Evolutionary conservation across 64 coral and sea anemone species (phyloP), one percentile per base, ranked within the genome.

Genomic region (Astreopora myriophthalma): DNA sequence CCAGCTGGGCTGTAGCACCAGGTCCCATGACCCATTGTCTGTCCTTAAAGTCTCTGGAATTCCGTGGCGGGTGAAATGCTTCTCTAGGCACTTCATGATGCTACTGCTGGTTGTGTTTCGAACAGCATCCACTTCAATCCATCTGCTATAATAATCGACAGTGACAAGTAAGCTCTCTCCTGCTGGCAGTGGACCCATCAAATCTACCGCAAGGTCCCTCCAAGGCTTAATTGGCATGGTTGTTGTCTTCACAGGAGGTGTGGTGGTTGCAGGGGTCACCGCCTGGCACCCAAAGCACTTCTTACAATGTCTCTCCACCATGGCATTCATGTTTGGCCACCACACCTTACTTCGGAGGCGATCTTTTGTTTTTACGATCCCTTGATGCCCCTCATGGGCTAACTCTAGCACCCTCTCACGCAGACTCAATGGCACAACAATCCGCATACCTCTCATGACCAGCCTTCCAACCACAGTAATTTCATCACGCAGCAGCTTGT

Each of bases 51-150:
- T 70, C 84, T 42, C 36, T n/a, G n/a, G n/a, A n/a, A n/a, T n/a
- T n/a, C n/a, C n/a, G n/a, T n/a, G n/a, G n/a, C n/a, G n/a, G n/a
- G n/a, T n/a, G n/a, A n/a, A n/a, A n/a, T n/a, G n/a, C n/a, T n/a
- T n/a, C n/a, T n/a, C n/a, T n/a, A n/a, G n/a, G n/a, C n/a, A n/a
- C n/a, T n/a, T n/a, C n/a, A n/a, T n/a, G n/a, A n/a, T n/a, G n/a
- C n/a, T n/a, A n/a, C n/a, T n/a, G n/a, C n/a, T n/a, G n/a, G 36
- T 48, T 39, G 37, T 71, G 14, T 64, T 69, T 71, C 48, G 22
- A 20, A 87, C 62, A 69, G 72, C 37, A 30, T 87, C 84, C 30
- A 87, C 84, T 66, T 87, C 39, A n/a, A 48, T 42, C 84, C 84
- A 87, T 40, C 84, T 1, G 48, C 84, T 87, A 51, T 70, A 87